Evolutionary conservation across 2,797 vertebrate genomes (phyloP), one percentile per base, ranked within the genome.

Genomic region (Bovichtus variegatus): DNA sequence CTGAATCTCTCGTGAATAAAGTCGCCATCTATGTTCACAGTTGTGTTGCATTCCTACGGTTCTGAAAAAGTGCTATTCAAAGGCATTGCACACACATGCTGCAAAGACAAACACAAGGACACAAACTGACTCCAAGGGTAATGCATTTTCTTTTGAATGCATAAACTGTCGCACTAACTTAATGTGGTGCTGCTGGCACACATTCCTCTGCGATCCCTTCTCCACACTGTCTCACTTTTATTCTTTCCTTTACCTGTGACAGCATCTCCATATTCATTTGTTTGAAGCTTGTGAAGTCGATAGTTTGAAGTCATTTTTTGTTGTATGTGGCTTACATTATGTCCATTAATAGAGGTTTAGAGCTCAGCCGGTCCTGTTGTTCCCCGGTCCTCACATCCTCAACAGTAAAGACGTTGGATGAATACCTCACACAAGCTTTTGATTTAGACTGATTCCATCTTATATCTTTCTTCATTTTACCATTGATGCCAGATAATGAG

Each of bases 121-220:
- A 68, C 41, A 16, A 47, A 51, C 62, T 15, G 21, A 80, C 63
- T 79, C 71, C 21, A 78, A 83, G 58, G 67, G 61, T 83, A 78
- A 85, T 84, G 63, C 67, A 78, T 91, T 85, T 85, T 85, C 83
- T 72, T 86, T 79, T 69, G 75, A 71, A 76, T 64, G 64, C 34
- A 57, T 78, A 53, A 71, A 57, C 55, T 63, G 38, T 47, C 46
- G 51, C 50, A 0, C 29, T 16, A 50, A 73, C 47, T 29, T 63
- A 36, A 60, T 49, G 50, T 61, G 38, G 4, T 58, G 2, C 50
- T 27, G 53, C 71, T 60, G 80, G 49, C 53, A 74, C 55, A 58
- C 49, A 36, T 71, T 68, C 57, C 73, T 67, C 44, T 61, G 43
- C 74, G 41, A 36, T 74, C 36, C n/a, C 16, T 19, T 19, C 31